phyloP scores from a whole-genome alignment of 2,113 vertebrate species.

The Sylvilagus bachmani region DNA sequence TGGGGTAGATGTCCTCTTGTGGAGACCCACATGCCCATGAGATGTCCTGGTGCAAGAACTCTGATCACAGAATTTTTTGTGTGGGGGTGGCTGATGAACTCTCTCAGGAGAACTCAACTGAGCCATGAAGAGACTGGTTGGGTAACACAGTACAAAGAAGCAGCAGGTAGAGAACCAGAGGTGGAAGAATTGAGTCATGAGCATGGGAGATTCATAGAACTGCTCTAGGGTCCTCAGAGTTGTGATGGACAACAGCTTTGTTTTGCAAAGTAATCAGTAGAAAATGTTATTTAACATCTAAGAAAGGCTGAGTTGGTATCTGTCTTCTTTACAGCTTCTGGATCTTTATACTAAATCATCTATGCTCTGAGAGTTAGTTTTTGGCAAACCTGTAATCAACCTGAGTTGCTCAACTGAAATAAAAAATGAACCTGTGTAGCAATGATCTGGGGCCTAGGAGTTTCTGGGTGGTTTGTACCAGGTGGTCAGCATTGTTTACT shows the following conservation, averaged over 20 bases:
- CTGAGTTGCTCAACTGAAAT: neutral
- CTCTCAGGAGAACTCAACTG: neutral
- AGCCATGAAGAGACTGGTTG: neutral
- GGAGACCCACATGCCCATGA: neutral
- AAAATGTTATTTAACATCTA: neutral
- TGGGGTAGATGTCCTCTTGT: neutral
- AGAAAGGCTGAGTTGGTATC: neutral
- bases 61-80: neutral
- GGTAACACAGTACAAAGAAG: neutral
- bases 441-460: neutral
- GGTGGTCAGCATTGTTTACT: neutral
- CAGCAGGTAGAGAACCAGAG: neutral
- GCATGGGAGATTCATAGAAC: neutral
- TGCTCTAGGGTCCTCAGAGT: neutral
- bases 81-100: neutral
- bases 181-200: neutral
- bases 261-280: slow-evolving; percentile 27
- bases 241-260: neutral
- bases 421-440: neutral
- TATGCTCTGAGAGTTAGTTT: neutral
- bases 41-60: neutral
- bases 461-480: no score
- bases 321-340: neutral
- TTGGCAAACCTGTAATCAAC: neutral
- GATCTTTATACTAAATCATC: neutral